phyloP scores from a whole-genome alignment of 2,797 vertebrate genomes.

The Pogoniulus pusillus region DNA sequence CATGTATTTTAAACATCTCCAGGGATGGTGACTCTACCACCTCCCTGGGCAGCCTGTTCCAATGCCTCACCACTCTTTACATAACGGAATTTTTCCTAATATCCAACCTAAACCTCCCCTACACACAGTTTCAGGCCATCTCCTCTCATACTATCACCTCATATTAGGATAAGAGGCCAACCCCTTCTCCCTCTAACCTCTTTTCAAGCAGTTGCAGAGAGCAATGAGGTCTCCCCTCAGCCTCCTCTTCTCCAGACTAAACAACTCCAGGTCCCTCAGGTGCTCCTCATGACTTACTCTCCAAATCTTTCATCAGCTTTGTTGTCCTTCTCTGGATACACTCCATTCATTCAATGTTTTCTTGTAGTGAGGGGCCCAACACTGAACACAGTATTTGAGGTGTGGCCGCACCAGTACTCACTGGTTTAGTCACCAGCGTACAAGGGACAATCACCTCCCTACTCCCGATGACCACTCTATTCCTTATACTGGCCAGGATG shows the following conservation, averaged over 20 bases:
- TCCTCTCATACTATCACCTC: neutral
- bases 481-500: neutral
- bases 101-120: neutral
- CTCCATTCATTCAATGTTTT: neutral
- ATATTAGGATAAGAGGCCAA: neutral
- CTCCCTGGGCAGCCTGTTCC: neutral
- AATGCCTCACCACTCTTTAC: neutral
- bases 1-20: neutral
- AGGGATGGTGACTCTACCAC: neutral
- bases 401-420: neutral
- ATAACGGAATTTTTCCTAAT: neutral
- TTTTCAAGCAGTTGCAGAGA: neutral
- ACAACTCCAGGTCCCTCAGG: neutral
- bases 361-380: no score
- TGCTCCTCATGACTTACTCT: neutral
- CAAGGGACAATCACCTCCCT: neutral
- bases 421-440: no score
- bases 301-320: neutral
- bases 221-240: neutral
- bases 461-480: neutral
- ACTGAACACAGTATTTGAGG: neutral
- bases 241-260: neutral
- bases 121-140: neutral
- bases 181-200: neutral
- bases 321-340: neutral